These are phyloP conservation scores for Siderastrea radians DNA, from an alignment of 92 coral and sea anemone genomes.

Conservation along the genomic window DNA sequence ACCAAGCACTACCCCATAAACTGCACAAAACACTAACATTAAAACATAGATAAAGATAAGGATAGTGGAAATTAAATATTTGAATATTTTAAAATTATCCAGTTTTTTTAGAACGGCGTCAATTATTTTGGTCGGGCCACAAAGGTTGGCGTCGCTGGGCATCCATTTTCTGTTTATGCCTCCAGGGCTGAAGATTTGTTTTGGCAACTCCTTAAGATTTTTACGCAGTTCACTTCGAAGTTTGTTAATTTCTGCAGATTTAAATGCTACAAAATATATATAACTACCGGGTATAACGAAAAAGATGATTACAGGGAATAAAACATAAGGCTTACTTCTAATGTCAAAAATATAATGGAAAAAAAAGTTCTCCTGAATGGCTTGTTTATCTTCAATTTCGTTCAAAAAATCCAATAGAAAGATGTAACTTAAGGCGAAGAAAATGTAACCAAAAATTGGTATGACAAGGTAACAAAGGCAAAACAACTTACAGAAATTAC, in stretches of 20 bases:
- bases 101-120: background rate
- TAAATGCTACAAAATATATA: background rate
- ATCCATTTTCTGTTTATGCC: background rate
- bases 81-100: background rate
- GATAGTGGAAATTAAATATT: background rate
- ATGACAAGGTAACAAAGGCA: background rate
- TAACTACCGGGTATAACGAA: background rate
- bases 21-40: background rate
- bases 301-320: conserved; percentile 3
- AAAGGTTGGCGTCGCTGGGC: background rate
- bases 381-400: conserved; percentile 10
- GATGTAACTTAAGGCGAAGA: background rate
- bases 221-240: background rate
- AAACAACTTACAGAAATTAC: background rate
- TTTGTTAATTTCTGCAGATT: background rate
- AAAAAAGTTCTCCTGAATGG: background rate
- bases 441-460: background rate
- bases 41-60: background rate
- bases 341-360: background rate
- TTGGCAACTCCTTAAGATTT: background rate
- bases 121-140: background rate
- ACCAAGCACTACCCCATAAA: background rate
- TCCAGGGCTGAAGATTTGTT: background rate
- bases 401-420: background rate
- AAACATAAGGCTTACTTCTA: background rate